Evolutionary conservation across 2,113 vertebrate species (phyloP).

Genomic region (Nicator chloris): DNA sequence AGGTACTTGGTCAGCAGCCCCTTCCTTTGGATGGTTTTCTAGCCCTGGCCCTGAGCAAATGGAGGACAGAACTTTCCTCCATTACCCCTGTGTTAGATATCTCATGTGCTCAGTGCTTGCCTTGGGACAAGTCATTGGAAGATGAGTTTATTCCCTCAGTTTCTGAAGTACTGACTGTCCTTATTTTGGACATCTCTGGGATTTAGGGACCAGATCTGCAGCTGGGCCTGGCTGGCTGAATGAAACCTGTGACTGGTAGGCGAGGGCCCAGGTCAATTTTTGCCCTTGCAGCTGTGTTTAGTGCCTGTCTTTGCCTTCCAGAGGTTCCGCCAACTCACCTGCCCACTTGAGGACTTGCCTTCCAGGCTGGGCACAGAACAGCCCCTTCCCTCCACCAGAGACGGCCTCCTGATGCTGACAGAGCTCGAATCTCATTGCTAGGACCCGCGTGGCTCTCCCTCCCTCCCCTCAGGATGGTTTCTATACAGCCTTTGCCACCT

Average conservation of each 20-base stretch:
- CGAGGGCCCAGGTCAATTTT: neutral
- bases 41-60: neutral
- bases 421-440: constrained; percentile 72
- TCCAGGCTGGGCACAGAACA: neutral
- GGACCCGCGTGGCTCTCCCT: neutral
- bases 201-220: neutral
- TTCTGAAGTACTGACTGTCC: neutral
- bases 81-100: neutral
- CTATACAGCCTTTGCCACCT: neutral
- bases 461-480: neutral
- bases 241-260: neutral
- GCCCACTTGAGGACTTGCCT: constrained; percentile 73
- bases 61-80: neutral
- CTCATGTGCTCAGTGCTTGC: neutral
- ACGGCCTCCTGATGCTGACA: constrained; percentile 51
- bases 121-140: neutral
- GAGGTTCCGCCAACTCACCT: constrained; percentile 72
- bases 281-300: neutral
- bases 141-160: neutral
- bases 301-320: constrained; percentile 45
- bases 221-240: neutral
- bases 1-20: neutral
- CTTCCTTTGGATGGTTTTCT: neutral
- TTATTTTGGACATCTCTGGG: neutral
- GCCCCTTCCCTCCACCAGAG: neutral